Conservation (phyloP, 2,888 invertebrate genomes). For the Seladonia tumulorum region DNA sequence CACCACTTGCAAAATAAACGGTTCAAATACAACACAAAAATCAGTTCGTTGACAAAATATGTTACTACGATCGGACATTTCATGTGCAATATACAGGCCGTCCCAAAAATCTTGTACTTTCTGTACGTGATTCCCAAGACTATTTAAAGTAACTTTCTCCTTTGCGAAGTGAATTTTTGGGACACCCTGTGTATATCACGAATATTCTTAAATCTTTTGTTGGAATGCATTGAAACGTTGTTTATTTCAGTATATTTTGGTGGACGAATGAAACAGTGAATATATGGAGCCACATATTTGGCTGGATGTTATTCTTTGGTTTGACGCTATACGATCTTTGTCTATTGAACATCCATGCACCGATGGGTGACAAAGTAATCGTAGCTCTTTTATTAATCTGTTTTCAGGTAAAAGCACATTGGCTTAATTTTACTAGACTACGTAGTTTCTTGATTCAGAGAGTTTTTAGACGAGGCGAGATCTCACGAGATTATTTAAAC, state of each 20-base stretch:
- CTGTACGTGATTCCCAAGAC: no score
- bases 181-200: no score
- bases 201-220: background rate
- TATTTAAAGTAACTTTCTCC: no score
- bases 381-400: conserved; percentile 93
- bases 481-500: no score
- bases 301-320: conserved; percentile 92
- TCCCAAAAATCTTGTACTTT: no score
- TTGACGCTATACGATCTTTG: conserved; percentile 93
- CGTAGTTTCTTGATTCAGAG: no score
- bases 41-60: background rate
- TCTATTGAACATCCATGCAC: conserved; percentile 91
- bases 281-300: conserved; percentile 98
- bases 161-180: no score
- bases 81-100: background rate
- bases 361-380: conserved; percentile 92
- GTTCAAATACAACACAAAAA: no score
- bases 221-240: background rate
- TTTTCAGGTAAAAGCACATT: conserved; percentile 89
- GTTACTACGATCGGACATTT: no score
- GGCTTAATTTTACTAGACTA: background rate
- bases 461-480: no score
- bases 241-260: conserved; percentile 92
- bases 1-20: no score
- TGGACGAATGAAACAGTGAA: conserved; percentile 99